Percentiles rank a stretch among this genome's conserved stretches.
These are phyloP conservation scores for Pachypanchax playfairii DNA, from an alignment of 2,113 vertebrate species.

Conservation along the genomic window DNA sequence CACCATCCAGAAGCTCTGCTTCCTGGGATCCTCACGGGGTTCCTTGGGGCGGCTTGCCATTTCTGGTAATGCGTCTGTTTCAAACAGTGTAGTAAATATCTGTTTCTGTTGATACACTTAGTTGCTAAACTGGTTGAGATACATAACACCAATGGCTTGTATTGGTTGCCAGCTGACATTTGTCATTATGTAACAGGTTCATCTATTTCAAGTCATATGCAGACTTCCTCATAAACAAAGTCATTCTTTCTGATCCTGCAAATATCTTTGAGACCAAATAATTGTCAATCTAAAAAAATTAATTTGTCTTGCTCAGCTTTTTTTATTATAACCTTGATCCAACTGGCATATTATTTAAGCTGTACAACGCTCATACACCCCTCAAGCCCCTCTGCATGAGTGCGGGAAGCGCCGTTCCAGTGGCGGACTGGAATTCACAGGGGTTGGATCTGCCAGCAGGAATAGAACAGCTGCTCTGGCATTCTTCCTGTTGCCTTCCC, in stretches of 20 bases:
- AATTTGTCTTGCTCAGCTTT: conserved; percentile 16
- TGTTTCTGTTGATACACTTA: conserved; percentile 18
- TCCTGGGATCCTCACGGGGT: conserved; percentile 64
- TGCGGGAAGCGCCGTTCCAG: conserved; percentile 55
- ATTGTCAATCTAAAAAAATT: neutral
- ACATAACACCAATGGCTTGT: conserved; percentile 18
- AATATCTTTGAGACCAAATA: conserved; percentile 15
- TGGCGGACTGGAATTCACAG: conserved; percentile 73
- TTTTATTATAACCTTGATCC: conserved; percentile 35
- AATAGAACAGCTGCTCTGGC: conserved; percentile 80
- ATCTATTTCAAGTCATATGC: conserved; percentile 7
- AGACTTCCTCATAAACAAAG: conserved; percentile 27
- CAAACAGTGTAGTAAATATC: conserved; percentile 24
- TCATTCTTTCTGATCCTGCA: neutral
- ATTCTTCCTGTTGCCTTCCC: conserved; percentile 79
- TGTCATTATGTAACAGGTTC: conserved; percentile 47
- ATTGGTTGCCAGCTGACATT: conserved; percentile 38
- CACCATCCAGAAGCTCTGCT: conserved; percentile 84
- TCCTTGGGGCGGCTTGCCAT: conserved; percentile 76
- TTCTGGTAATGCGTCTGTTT: conserved; percentile 38
- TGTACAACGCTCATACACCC: conserved; percentile 20
- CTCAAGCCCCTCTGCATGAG: conserved; percentile 34
- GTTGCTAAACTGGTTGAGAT: conserved; percentile 49
- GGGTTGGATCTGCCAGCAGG: conserved; percentile 74
- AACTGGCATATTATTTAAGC: conserved; percentile 54